phyloP scores from a whole-genome alignment of 2,113 vertebrate species.

The Bubo bubo region DNA sequence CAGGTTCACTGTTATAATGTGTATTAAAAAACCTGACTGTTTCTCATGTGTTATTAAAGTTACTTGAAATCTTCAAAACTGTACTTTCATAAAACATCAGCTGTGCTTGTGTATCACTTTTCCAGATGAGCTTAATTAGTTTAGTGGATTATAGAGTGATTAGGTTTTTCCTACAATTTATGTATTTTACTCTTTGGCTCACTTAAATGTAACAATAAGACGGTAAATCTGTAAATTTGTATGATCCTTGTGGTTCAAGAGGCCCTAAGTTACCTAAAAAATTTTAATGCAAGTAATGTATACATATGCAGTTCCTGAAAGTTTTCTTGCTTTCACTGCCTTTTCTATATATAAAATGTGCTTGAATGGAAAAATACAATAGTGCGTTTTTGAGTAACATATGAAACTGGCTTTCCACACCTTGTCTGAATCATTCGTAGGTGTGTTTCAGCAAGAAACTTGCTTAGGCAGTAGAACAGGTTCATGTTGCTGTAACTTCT shows the following conservation, averaged over 20 bases:
- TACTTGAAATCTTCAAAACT: neutral
- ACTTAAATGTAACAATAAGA: neutral
- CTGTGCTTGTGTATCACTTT: neutral
- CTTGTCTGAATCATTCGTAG: conserved; percentile 57
- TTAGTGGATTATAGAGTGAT: neutral
- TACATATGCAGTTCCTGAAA: neutral
- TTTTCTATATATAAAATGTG: neutral
- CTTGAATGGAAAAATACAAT: conserved; percentile 68
- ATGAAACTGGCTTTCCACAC: conserved; percentile 51
- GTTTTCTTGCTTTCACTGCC: neutral
- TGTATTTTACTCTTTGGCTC: neutral
- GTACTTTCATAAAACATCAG: neutral
- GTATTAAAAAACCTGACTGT: neutral
- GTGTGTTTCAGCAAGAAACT: conserved; percentile 51
- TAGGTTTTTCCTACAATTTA: neutral
- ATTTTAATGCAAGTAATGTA: neutral
- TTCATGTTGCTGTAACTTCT: conserved; percentile 64
- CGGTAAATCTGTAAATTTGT: neutral
- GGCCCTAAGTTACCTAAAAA: neutral
- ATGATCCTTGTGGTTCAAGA: neutral
- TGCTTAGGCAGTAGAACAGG: conserved; percentile 69
- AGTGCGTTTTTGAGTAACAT: conserved; percentile 39
- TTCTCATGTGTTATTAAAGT: neutral
- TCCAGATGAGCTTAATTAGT: neutral
- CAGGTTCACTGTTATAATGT: neutral